Percentiles rank a stretch among this genome's conserved stretches.
phyloP scores from a whole-genome alignment of 1,140 invertebrate genomes.

The Formica selysi region DNA sequence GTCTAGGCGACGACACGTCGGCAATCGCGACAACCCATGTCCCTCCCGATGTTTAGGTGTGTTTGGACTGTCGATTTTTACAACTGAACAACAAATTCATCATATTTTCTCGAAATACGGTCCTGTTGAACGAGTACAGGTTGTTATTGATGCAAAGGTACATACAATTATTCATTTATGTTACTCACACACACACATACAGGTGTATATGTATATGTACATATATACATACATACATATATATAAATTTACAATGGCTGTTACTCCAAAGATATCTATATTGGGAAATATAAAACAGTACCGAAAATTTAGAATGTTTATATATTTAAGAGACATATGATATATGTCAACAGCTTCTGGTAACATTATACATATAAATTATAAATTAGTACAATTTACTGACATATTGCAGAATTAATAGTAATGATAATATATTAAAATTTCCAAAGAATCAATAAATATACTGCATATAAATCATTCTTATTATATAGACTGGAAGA shows the following conservation, averaged over 20 bases:
- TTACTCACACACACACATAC: too few species aligned
- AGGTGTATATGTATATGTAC: background rate
- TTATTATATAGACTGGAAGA: conserved; percentile 90
- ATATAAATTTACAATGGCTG: background rate
- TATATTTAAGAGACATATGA: conserved; percentile 73
- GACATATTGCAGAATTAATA: background rate
- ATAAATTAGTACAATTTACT: background rate
- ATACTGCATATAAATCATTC: background rate
- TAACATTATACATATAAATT: conserved; percentile 67
- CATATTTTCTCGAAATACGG: conserved; percentile 98
- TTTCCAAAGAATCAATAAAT: too few species aligned
- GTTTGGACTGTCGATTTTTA: conserved; percentile 97
- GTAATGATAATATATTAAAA: background rate
- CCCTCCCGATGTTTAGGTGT: conserved; percentile 96
- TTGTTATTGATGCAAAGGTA: conserved; percentile 98
- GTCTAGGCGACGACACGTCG: conserved; percentile 87
- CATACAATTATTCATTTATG: conserved; percentile 10
- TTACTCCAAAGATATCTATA: conserved; percentile 25
- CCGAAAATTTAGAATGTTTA: conserved; percentile 84
- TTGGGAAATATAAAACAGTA: conserved; percentile 75
- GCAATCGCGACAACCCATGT: conserved; percentile 93
- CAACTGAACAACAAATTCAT: conserved; percentile 96
- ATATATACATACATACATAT: too few species aligned
- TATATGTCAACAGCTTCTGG: conserved; percentile 84
- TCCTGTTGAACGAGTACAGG: conserved; percentile 96